Base-by-base conservation (phyloP, 1,140 invertebrate species). In the Aphelenchoides fujianensis region DNA sequence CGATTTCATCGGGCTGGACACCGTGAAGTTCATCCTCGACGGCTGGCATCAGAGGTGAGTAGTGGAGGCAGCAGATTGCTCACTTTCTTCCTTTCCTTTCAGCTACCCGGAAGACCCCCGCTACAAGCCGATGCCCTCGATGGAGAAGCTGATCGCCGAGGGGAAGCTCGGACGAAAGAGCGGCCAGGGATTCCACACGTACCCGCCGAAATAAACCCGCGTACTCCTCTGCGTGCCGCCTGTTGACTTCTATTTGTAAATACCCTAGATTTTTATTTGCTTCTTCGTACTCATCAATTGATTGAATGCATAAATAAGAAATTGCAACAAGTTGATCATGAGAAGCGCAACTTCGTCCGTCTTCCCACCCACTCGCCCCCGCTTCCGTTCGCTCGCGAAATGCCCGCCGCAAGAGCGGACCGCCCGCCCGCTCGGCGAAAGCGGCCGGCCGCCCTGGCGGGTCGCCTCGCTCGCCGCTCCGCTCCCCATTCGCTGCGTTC, bases 161-260 rank as follows among this genome's bases (percentile, higher is more conserved):
- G 91, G 91, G 32, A 93, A 93, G 86, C 84, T 92, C 0, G 93
- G 93, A 2, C 85, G 89, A 1, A 95, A 95, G 85, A 85, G 89
- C 55, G 92, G 92, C 0, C 90, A 93, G 88, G 93, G 93, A 37
- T 93, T 92, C 83, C 94, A 94, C 83, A 66, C 16, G 16, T 66
- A 66, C 53, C 32, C 7, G 12, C n/a, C 63, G 23, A 66, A 66
- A 55, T 66, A 66, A 66, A 19, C 32, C 5, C 55, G 7, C 55
- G n/a, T 59, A 19, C 55, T 5, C n/a, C n/a, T n/a, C n/a, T n/a
- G n/a, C n/a, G n/a, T n/a, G n/a, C n/a, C n/a, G n/a, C n/a, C 12
- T 59, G 34, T 59, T 5, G 5, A 16, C 23, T 7, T 59, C 19
- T n/a, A n/a, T 7, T 59, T 59, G 55, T 59, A 59, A 59, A 59